Evolutionary conservation across 2,113 vertebrate genomes (phyloP).

Genomic region (Cettia cetti): DNA sequence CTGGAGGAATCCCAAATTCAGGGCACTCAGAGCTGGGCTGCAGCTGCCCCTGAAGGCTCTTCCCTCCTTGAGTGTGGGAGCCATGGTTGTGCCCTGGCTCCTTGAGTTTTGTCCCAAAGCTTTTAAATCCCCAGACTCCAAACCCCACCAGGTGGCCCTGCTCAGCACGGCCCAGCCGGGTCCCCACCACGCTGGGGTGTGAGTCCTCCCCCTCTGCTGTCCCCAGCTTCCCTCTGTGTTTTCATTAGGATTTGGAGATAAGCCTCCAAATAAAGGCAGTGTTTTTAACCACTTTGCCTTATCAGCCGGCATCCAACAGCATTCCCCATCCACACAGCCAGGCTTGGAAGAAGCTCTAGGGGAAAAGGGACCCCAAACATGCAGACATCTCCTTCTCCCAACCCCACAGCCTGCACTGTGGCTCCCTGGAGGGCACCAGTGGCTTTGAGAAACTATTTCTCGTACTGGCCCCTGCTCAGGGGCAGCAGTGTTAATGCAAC

Average conservation of each 20-base stretch:
- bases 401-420: background rate
- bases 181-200: background rate
- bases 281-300: conserved; percentile 26
- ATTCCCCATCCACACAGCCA: background rate
- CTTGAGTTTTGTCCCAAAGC: background rate
- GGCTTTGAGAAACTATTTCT: background rate
- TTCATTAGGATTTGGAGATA: conserved; percentile 49
- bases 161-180: background rate
- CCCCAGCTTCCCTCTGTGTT: background rate
- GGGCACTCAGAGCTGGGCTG: accelerated
- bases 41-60: background rate
- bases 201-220: background rate
- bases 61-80: accelerated
- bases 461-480: background rate
- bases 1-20: background rate
- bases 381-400: background rate
- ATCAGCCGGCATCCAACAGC: conserved; percentile 12
- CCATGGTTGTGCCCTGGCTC: background rate
- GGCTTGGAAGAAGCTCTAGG: background rate
- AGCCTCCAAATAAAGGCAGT: conserved; percentile 27
- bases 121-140: background rate
- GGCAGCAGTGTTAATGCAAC: background rate
- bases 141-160: background rate
- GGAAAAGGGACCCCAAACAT: background rate
- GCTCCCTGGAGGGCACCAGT: background rate